Base-by-base conservation (phyloP, 2,888 invertebrate genomes). In the Drosophila sordidula region DNA sequence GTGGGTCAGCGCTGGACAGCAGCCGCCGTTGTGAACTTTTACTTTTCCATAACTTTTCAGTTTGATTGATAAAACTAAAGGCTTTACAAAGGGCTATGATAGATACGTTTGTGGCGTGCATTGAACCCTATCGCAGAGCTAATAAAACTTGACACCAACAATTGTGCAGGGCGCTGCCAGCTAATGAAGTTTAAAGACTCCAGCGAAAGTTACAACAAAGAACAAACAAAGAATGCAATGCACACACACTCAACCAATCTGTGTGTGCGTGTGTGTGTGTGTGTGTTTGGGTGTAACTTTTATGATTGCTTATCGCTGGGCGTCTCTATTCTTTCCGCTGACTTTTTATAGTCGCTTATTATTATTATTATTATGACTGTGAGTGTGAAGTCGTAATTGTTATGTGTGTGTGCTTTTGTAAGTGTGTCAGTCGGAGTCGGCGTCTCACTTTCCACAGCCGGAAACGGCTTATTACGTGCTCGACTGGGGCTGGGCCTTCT, bases 131-230 rank as follows among this genome's bases (percentile, higher is more conserved):
- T 34, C 18, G 22, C 6, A 44, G 46, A 72, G 72, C 87, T 73
- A 82, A 89, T 89, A 87, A 88, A 85, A 87, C 79, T 77, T 85
- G 85, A 81, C 89, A 87, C 82, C 72, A 58, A 55, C 89, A 75
- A 76, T 73, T 89, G 78, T 58, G 45, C 38, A 47, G 61, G 46
- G 49, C 59, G 49, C 22, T 22, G 22, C 4, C 18, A 57, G 62
- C 67, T 68, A 79, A 65, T 75, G 58, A 83, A 73, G 67, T 73
- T 67, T 46, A 50, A 54, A 67, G 88, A 66, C 80, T 76, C 78
- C 12, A 49, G 78, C 83, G 88, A 83, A 83, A 88, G 87, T 88
- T 71, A 57, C 59, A 83, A 70, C 66, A 74, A 77, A 87, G 78
- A 83, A 82, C 77, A 70, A 58, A 77, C 68, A 61, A 68, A 83